Conservation (phyloP, 2,797 vertebrate genomes). For the Poecilia wingei region DNA sequence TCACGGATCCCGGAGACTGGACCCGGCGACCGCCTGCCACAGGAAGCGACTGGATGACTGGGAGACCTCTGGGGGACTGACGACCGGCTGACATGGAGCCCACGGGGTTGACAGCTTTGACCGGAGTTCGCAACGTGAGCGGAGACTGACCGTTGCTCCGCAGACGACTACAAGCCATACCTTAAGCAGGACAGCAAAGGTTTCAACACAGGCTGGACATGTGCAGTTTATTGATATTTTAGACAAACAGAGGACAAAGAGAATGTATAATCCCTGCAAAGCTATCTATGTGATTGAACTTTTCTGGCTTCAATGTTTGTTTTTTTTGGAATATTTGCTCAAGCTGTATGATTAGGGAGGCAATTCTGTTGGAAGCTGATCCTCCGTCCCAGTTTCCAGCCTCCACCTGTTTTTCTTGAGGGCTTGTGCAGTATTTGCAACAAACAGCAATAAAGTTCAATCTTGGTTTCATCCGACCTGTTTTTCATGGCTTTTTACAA, state of each 20-base stretch:
- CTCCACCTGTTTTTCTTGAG: not conserved
- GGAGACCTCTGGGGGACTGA: conserved; percentile 82
- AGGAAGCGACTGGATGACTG: conserved; percentile 73
- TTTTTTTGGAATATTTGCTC: not conserved
- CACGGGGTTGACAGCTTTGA: conserved; percentile 82
- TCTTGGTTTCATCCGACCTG: not conserved
- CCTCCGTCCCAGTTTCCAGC: not conserved
- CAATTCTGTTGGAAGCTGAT: not conserved
- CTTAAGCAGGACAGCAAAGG: conserved; percentile 60
- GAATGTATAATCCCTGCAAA: not conserved
- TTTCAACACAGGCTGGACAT: not conserved
- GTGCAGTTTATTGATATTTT: not conserved
- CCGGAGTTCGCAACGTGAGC: conserved; percentile 80
- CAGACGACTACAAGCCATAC: conserved; percentile 81
- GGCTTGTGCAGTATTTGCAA: not conserved
- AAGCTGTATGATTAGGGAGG: not conserved
- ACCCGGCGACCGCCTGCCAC: conserved; percentile 73
- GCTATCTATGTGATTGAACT: not conserved
- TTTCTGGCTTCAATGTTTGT: not conserved
- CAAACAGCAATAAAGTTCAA: not conserved
- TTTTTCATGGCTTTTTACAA: not conserved
- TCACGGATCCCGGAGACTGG: conserved; percentile 77
- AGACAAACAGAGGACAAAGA: not conserved
- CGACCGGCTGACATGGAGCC: conserved; percentile 75
- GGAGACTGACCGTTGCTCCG: conserved; percentile 84